Base-by-base conservation (phyloP, 2,797 vertebrate species). In the Scyliorhinus canicula region DNA sequence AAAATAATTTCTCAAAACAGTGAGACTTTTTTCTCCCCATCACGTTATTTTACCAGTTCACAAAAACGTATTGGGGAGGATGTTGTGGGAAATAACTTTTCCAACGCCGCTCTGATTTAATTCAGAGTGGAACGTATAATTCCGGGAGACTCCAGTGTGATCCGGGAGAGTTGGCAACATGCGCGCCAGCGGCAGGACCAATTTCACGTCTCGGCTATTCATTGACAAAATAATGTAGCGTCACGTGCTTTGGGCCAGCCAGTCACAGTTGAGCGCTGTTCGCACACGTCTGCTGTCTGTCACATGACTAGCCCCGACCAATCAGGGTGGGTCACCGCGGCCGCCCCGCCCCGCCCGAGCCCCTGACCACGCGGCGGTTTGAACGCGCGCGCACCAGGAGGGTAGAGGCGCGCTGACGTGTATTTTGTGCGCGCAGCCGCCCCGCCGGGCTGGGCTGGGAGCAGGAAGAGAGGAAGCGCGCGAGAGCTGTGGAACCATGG, bases 121-220 rank as follows among this genome's bases (percentile, higher is more conserved):
- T 19, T 63, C 4, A 67, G 21, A 67, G 65, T 4, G 26, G 21
- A 21, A 65, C 3, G 2, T 21, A 16, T 60, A 60, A 60, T 60
- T 60, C 57, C 57, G 57, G 57, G 57, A 60, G 57, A 1, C 28
- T 71, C 6, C 67, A 31, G 28, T 26, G 6, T 31, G 21, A 44
- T 44, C 21, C 40, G 44, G 79, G 40, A 47, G 79, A 6, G 19
- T 82, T 47, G 79, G 79, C 19, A 82, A 82, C 44, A 1, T 19
- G 14, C 0, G 24, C n/a, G 19, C 0, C 19, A 0, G 21, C 21
- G 77, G 2, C 65, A 26, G 5, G 1, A 14, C 0, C 16, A 0
- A 24, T 3, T 44, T 44, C 77, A 24, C n/a, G 11, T 16, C n/a
- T 4, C 12, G 16, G 3, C 5, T 14, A 40, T 79, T 79, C 74